Conservation (phyloP, 2,888 invertebrate species). For the Chrysina gloriosa region DNA sequence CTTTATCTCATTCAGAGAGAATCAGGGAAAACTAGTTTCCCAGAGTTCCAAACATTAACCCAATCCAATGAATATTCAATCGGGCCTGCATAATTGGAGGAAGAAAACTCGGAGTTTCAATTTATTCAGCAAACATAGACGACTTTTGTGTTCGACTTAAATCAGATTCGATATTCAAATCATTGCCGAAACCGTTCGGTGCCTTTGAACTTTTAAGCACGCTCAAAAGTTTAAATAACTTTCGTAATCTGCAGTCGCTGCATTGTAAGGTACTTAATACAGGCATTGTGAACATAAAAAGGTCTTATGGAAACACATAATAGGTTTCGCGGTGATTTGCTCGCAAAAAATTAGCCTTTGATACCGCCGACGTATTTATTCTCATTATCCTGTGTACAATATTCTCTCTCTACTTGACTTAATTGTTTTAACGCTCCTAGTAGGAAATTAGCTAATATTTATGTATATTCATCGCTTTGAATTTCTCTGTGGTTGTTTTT, state of each 20-base stretch:
- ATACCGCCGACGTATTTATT: constrained; percentile 19
- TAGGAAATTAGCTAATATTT: too few relatives aligned
- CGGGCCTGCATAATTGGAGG: constrained; percentile 30
- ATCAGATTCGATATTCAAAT: constrained; percentile 39
- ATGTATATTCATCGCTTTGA: too few relatives aligned
- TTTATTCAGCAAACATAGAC: constrained; percentile 29
- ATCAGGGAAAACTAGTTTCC: constrained; percentile 18
- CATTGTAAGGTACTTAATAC: constrained; percentile 41
- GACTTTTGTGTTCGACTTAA: constrained; percentile 33
- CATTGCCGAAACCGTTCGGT: constrained; percentile 41
- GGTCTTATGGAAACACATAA: constrained; percentile 37
- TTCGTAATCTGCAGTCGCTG: constrained; percentile 40
- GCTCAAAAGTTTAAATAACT: constrained; percentile 48
- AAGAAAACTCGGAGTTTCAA: constrained; percentile 24
- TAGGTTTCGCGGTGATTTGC: constrained; percentile 32
- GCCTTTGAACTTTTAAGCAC: constrained; percentile 48
- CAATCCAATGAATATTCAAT: constrained; percentile 32
- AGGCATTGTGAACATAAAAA: constrained; percentile 37
- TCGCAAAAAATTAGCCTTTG: constrained; percentile 12
- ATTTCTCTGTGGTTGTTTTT: too few relatives aligned
- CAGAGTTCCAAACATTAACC: constrained; percentile 3
- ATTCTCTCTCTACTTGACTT: constrained; percentile 7
- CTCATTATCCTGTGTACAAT: constrained; percentile 10
- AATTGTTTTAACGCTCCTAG: constrained; percentile 18
- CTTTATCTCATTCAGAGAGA: not conserved